A percentile compares a stretch with the other conserved stretches of the same genome.
Evolutionary conservation across 1,140 invertebrate species (phyloP).

Genomic region (Zeugodacus cucurbitae): DNA sequence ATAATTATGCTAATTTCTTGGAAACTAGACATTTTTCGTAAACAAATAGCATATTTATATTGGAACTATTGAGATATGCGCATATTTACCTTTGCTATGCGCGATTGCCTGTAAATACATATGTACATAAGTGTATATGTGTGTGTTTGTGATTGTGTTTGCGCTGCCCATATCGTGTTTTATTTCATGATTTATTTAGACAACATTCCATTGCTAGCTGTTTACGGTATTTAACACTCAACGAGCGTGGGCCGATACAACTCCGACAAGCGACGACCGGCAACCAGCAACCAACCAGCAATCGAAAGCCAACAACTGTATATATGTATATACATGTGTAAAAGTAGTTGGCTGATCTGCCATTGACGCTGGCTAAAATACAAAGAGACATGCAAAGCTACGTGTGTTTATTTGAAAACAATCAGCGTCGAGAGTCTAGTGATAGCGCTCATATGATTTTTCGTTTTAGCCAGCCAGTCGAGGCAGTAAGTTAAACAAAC

Average conservation of each 20-base stretch:
- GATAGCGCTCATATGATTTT: background rate
- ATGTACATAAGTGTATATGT: background rate
- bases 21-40: background rate
- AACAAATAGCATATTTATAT: background rate
- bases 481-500: background rate
- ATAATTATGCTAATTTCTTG: background rate
- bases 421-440: background rate
- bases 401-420: background rate
- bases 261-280: background rate
- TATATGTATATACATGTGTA: background rate
- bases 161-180: background rate
- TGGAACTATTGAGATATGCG: background rate
- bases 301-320: background rate
- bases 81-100: background rate
- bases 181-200: conserved; percentile 33
- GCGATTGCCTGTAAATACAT: background rate
- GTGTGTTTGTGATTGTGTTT: background rate
- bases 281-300: background rate
- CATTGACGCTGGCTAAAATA: conserved; percentile 11
- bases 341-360: background rate
- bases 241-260: conserved; percentile 2
- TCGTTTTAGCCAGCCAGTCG: background rate
- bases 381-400: background rate
- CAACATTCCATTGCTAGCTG: conserved; percentile 28
- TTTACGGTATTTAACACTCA: conserved; percentile 37